Evolutionary conservation across 2,888 invertebrate species (phyloP).

Genomic region (Lissonota sp.): DNA sequence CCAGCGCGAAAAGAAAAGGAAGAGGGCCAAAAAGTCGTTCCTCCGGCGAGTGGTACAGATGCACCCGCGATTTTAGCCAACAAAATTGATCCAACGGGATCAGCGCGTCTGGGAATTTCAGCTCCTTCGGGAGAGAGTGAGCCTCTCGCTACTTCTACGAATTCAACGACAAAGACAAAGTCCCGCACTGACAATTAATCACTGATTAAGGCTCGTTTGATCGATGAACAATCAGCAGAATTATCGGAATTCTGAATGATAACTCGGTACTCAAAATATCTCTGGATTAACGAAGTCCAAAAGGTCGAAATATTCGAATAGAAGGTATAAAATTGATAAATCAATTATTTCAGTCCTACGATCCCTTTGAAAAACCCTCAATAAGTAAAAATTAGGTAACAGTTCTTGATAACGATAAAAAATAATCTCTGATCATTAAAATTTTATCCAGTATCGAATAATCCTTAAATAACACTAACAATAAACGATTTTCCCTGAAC

Average conservation of each 20-base stretch:
- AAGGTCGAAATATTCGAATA: neutral
- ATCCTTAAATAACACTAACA: too few species aligned
- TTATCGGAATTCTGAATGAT: conserved; percentile 5
- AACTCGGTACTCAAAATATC: neutral
- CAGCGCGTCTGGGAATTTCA: conserved; percentile 53
- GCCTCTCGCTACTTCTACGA: conserved; percentile 28
- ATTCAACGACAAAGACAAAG: conserved; percentile 17
- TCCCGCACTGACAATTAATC: conserved; percentile 18
- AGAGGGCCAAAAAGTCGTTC: conserved; percentile 2
- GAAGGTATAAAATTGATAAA: neutral
- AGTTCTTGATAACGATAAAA: too few species aligned
- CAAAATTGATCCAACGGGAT: conserved; percentile 58
- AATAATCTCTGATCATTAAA: too few species aligned
- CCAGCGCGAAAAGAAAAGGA: conserved; percentile 37
- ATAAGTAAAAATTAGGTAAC: too few species aligned
- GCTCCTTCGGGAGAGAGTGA: conserved; percentile 36
- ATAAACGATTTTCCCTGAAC: neutral
- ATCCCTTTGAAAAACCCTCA: too few species aligned
- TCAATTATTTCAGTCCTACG: neutral
- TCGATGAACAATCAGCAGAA: neutral
- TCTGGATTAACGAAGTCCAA: neutral
- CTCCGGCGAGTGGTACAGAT: conserved; percentile 18
- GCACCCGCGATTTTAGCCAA: conserved; percentile 40
- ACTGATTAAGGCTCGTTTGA: conserved; percentile 4
- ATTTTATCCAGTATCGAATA: neutral